phyloP scores from a whole-genome alignment of 2,888 invertebrate genomes.

The Prosapia bicincta region DNA sequence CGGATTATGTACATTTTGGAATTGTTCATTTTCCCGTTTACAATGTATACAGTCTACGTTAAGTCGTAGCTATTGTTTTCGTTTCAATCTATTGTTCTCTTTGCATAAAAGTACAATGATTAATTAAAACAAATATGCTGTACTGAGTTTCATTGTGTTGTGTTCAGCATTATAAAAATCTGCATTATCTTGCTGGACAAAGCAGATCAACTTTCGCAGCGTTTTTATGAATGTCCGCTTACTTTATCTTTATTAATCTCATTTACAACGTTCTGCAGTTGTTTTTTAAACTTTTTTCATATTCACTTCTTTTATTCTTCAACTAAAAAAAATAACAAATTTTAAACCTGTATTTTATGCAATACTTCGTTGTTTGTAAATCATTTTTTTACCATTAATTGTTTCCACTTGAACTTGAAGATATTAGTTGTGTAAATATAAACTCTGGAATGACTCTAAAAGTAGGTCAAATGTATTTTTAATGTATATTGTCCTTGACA shows the following conservation, averaged over 20 bases:
- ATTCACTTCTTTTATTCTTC: too few relatives aligned
- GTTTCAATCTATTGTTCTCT: constrained; percentile 16
- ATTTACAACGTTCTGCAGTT: too few relatives aligned
- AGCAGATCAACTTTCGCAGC: background rate
- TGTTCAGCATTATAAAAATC: background rate
- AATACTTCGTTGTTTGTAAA: too few relatives aligned
- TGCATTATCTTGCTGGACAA: background rate
- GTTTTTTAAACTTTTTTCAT: too few relatives aligned
- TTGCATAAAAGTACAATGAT: background rate
- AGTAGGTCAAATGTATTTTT: too few relatives aligned
- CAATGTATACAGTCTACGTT: constrained; percentile 22
- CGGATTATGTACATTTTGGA: constrained; percentile 17
- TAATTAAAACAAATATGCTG: background rate
- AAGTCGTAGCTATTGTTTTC: constrained; percentile 19
- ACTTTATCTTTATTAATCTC: background rate
- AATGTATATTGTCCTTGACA: too few relatives aligned
- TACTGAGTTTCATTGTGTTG: background rate
- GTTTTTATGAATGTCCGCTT: background rate
- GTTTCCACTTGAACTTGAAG: too few relatives aligned
- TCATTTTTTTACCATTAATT: too few relatives aligned
- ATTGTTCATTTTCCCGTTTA: constrained; percentile 26
- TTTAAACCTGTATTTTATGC: too few relatives aligned
- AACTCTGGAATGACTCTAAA: too few relatives aligned
- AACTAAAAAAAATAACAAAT: too few relatives aligned
- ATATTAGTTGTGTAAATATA: too few relatives aligned